Evolutionary conservation across 2,113 vertebrate species (phyloP).

Genomic region (Chaetorhynchus papuensis): DNA sequence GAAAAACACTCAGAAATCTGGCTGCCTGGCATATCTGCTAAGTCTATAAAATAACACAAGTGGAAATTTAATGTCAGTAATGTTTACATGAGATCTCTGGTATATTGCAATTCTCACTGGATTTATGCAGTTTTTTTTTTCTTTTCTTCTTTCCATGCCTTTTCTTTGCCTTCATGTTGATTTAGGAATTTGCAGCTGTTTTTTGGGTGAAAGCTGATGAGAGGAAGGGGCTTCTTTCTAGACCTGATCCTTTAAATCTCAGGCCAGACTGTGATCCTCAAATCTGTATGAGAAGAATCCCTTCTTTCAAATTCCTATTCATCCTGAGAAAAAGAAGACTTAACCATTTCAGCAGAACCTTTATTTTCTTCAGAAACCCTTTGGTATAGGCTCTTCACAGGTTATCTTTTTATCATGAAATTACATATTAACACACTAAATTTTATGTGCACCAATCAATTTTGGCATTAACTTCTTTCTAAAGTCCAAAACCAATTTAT

Average conservation of each 20-base stretch:
- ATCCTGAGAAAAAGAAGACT: neutral
- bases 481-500: neutral
- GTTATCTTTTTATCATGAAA: neutral
- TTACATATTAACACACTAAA: neutral
- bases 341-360: neutral
- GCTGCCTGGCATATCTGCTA: neutral
- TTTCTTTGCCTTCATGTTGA: neutral
- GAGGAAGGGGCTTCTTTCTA: neutral
- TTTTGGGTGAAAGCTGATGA: neutral
- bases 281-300: neutral
- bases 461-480: neutral
- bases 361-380: neutral
- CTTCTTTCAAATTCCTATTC: neutral
- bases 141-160: neutral
- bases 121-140: neutral
- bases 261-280: neutral
- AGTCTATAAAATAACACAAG: neutral
- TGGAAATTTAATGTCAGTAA: neutral
- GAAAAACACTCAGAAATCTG: neutral
- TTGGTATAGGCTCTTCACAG: rapidly evolving
- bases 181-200: neutral
- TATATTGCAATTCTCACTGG: neutral
- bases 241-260: neutral
- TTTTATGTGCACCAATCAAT: neutral
- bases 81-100: neutral